Evolutionary conservation across 2,888 invertebrate genomes (phyloP), one percentile per base, ranked within the genome.

Genomic region (Orthosia gothica): DNA sequence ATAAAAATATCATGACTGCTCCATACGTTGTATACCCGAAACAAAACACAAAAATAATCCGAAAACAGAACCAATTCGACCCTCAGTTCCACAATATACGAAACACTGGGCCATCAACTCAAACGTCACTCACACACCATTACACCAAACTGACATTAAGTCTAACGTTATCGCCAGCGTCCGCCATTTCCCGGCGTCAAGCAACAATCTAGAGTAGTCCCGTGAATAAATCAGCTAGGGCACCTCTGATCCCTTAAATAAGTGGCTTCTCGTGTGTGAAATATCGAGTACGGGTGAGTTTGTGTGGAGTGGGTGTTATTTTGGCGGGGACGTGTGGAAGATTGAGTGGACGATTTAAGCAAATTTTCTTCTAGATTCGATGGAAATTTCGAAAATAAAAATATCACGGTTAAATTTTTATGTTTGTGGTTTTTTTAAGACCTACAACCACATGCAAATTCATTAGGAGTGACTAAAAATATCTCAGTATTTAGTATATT

Each of bases 201-300:
- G 88, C 87, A 89, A 89, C 89, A 89, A 90, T 89, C 89, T 88
- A 86, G 87, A 81, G 82, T 76, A 82, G 88, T 88, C 89, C 92
- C 92, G 89, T 92, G 94, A 94, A 96, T 95, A 96, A 95, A 95
- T 95, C 95, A 95, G 89, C 85, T 86, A 87, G 90, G 92, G 92
- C 93, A 94, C 93, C 94, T 95, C 94, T 94, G 95, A 95, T 95
- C 95, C 95, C 92, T 94, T 95, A 94, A 95, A 95, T 95, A 96
- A 96, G 94, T 95, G 92, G 91, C 90, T 90, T 89, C 91, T 92
- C 94, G 95, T 95, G 95, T 94, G 95, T 94, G 92, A 95, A 95
- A 95, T 95, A 95, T 95, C 93, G 94, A 96, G 85, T 76, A 79
- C 75, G 79, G 67, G 70, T 79, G 57, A 54, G 77, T 79, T 83